These are phyloP conservation scores for Natrix natrix DNA, from an alignment of 2,797 vertebrate genomes.

Conservation along the genomic window DNA sequence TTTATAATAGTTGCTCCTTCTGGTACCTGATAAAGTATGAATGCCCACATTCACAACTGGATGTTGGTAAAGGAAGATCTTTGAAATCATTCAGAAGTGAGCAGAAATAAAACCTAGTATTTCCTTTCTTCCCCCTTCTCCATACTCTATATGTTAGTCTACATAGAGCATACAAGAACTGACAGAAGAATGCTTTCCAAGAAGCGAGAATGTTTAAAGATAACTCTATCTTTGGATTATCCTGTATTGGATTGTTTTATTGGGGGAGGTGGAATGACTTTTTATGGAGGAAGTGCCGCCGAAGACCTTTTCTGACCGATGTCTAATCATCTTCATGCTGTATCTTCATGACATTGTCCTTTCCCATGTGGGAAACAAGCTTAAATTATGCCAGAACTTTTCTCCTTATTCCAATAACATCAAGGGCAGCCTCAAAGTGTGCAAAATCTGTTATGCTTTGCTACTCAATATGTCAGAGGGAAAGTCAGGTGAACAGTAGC, in stretches of 20 bases:
- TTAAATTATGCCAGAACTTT: neutral
- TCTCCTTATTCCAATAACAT: neutral
- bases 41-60: neutral
- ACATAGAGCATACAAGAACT: neutral
- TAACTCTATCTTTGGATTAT: neutral
- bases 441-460: neutral
- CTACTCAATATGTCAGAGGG: neutral
- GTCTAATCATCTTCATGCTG: neutral
- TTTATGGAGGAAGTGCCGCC: neutral
- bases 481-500: neutral
- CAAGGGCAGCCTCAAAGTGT: neutral
- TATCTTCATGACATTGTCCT: neutral
- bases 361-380: neutral
- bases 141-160: neutral
- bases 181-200: neutral
- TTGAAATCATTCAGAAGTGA: neutral
- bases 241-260: neutral
- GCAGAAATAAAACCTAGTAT: neutral
- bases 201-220: neutral
- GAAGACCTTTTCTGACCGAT: neutral
- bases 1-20: neutral
- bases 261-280: neutral
- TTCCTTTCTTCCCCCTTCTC: neutral
- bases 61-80: neutral
- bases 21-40: neutral